These are phyloP conservation scores for Wasmannia auropunctata DNA, from an alignment of 1,140 invertebrate genomes.

Conservation along the genomic window DNA sequence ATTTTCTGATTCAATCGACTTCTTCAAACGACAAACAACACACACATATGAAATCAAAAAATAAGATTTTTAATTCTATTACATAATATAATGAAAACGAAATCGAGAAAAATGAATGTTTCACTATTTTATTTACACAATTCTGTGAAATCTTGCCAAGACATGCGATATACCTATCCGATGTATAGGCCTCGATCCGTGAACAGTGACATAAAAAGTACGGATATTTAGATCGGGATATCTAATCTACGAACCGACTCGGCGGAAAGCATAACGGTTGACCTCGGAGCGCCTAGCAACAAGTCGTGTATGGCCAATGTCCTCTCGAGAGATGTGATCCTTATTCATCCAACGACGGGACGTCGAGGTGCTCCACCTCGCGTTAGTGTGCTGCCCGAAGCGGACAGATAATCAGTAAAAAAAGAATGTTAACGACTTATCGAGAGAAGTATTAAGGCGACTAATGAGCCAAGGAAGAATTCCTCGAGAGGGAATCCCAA, in stretches of 20 bases:
- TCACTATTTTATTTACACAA: neutral
- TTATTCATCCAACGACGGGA: neutral
- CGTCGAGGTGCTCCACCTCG: neutral
- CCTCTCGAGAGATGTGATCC: constrained; percentile 46
- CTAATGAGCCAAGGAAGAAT: neutral
- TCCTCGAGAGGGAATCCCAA: neutral
- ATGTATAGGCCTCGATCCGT: no score
- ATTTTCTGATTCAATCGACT: neutral
- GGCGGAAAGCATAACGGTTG: constrained; percentile 68
- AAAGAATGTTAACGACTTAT: neutral
- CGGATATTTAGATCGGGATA: constrained; percentile 26
- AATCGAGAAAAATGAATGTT: neutral
- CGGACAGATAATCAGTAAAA: neutral
- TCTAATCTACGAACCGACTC: constrained; percentile 36
- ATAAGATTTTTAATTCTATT: neutral
- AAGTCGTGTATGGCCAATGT: constrained; percentile 61
- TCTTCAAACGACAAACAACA: neutral
- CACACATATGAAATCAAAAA: neutral
- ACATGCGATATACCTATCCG: neutral
- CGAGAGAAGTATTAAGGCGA: neutral
- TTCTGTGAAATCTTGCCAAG: neutral
- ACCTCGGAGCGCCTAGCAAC: constrained; percentile 74
- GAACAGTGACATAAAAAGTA: neutral
- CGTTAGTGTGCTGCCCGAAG: neutral
- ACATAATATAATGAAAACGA: neutral